Evolutionary conservation across 2,888 invertebrate species (phyloP).

Genomic region (Conus canariensis): DNA sequence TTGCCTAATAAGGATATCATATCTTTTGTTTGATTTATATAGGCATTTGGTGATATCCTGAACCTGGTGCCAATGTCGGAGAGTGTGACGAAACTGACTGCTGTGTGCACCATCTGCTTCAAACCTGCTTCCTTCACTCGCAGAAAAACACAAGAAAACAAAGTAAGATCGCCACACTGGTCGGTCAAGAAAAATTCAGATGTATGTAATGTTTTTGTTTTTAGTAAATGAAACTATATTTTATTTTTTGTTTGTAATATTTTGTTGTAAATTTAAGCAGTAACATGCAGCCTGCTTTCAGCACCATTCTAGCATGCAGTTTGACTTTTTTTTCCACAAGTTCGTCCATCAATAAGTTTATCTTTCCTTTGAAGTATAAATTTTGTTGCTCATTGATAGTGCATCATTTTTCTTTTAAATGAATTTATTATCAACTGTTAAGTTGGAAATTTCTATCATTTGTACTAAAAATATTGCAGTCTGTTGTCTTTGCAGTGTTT

Average conservation of each 20-base stretch:
- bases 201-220: neutral
- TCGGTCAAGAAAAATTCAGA: neutral
- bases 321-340: too few species aligned
- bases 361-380: too few species aligned
- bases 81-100: constrained; percentile 81
- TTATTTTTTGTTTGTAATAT: neutral
- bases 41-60: constrained; percentile 80
- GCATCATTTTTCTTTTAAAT: too few species aligned
- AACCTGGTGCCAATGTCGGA: constrained; percentile 81
- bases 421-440: too few species aligned
- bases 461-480: too few species aligned
- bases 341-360: too few species aligned
- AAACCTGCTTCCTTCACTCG: constrained; percentile 81
- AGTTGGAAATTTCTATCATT: too few species aligned
- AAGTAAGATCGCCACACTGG: constrained; percentile 71
- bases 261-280: neutral
- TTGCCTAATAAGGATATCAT: too few species aligned
- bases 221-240: neutral
- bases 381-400: neutral
- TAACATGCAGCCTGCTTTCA: too few species aligned
- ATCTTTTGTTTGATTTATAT: constrained; percentile 3
- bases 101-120: constrained; percentile 82
- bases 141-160: constrained; percentile 79
- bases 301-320: too few species aligned
- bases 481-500: too few species aligned